These are phyloP conservation scores for Odontomachus brunneus DNA, from an alignment of 1,140 invertebrate species.

Conservation along the genomic window DNA sequence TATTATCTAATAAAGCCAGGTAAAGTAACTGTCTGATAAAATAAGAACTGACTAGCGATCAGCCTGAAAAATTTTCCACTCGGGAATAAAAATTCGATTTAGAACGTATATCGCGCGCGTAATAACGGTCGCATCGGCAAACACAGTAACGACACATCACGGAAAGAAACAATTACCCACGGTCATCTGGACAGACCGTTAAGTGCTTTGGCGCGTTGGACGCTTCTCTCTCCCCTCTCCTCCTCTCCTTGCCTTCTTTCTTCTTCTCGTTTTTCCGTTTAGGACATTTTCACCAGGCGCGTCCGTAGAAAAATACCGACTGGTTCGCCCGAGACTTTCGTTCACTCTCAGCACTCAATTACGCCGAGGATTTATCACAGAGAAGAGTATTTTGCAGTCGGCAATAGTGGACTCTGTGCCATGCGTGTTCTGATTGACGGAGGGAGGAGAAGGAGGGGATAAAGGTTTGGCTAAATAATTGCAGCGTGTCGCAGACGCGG, in stretches of 20 bases:
- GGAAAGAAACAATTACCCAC: constrained; percentile 8
- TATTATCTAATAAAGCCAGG: too few species aligned
- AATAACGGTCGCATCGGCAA: background rate
- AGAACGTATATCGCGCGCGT: too few species aligned
- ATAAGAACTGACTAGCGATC: too few species aligned
- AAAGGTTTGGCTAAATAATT: constrained; percentile 66
- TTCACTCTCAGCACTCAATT: constrained; percentile 57
- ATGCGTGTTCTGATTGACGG: constrained; percentile 1
- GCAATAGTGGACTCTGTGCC: constrained; percentile 17
- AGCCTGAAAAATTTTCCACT: too few species aligned
- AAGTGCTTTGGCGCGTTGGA: background rate
- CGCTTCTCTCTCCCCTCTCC: background rate
- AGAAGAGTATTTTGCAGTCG: constrained; percentile 44
- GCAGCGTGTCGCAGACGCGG: constrained; percentile 36
- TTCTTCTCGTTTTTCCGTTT: background rate
- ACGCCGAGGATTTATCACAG: constrained; percentile 58
- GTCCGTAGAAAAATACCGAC: constrained; percentile 34
- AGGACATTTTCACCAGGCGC: constrained; percentile 6
- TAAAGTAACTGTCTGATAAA: too few species aligned
- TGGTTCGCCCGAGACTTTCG: constrained; percentile 50
- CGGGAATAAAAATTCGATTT: too few species aligned
- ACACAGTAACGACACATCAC: background rate
- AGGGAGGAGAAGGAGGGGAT: too few species aligned
- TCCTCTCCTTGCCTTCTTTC: too few species aligned
- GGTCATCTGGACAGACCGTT: background rate